Percentiles rank a stretch among this genome's conserved stretches.
These are phyloP conservation scores for Trissolcus brochymenae DNA, from an alignment of 2,888 invertebrate species.

Conservation along the genomic window DNA sequence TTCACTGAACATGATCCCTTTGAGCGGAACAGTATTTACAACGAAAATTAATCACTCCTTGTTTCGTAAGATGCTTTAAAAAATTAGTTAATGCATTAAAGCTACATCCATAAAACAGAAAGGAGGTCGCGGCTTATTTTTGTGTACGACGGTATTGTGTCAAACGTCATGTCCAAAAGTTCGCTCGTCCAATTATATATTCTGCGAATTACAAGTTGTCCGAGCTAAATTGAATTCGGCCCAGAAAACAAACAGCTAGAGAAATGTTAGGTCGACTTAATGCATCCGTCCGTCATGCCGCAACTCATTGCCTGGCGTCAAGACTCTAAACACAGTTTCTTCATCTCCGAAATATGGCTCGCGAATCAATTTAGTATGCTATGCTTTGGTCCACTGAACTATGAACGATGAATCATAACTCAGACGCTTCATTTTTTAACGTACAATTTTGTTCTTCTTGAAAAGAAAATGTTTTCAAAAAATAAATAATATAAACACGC, in stretches of 20 bases:
- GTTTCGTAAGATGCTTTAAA: slow-evolving; percentile 12
- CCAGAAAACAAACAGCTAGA: slow-evolving; percentile 65
- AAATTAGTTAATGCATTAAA: slow-evolving; percentile 28
- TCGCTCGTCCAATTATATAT: slow-evolving; percentile 67
- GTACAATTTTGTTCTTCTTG: neutral
- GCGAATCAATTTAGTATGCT: slow-evolving; percentile 60
- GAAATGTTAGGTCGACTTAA: slow-evolving; percentile 65
- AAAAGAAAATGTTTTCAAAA: neutral
- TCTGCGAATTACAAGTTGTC: slow-evolving; percentile 68
- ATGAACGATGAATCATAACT: too few relatives aligned
- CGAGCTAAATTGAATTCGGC: slow-evolving; percentile 71
- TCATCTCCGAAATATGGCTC: slow-evolving; percentile 62
- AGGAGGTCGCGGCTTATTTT: slow-evolving; percentile 58
- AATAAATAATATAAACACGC: too few relatives aligned
- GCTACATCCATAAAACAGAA: slow-evolving; percentile 35
- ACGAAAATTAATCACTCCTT: slow-evolving; percentile 3
- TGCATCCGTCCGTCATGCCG: slow-evolving; percentile 68
- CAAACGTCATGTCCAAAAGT: slow-evolving; percentile 65
- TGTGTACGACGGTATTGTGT: slow-evolving; percentile 62
- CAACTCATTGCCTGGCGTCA: slow-evolving; percentile 58
- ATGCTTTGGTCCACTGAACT: neutral
- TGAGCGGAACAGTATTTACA: slow-evolving; percentile 49
- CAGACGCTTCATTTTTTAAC: neutral
- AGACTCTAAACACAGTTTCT: slow-evolving; percentile 62
- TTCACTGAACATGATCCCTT: slow-evolving; percentile 71